Conservation (phyloP, 1,140 invertebrate genomes). For the Brachionus plicatilis region DNA sequence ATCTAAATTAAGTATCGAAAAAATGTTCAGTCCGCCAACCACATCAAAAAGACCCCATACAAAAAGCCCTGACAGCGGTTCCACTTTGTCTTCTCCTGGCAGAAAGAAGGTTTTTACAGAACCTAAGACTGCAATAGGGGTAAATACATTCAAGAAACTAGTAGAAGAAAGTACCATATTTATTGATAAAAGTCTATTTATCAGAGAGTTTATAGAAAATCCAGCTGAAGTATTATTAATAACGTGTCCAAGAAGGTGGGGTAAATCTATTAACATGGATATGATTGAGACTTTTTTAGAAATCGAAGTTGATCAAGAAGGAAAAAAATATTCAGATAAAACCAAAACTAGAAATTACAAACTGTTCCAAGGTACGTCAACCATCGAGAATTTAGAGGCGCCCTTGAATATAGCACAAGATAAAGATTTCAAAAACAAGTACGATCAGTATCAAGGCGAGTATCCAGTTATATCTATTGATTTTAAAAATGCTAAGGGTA, state of each 20-base stretch:
- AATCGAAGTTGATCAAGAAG: slow-evolving; percentile 8
- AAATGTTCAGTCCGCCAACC: neutral
- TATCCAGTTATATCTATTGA: slow-evolving; percentile 18
- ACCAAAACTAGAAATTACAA: slow-evolving; percentile 25
- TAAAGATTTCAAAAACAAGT: slow-evolving; percentile 4
- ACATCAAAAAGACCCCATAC: neutral
- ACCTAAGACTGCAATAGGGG: neutral
- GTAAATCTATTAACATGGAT: slow-evolving; percentile 33
- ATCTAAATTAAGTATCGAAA: neutral
- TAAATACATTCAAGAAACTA: neutral
- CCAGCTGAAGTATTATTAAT: slow-evolving; percentile 1
- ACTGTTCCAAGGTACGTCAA: neutral
- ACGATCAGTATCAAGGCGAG: neutral
- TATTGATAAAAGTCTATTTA: slow-evolving; percentile 3
- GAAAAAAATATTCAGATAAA: slow-evolving; percentile 27
- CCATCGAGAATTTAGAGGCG: neutral
- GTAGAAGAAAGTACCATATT: neutral
- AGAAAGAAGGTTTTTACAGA: neutral
- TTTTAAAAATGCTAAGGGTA: slow-evolving; percentile 6
- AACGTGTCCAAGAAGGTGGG: slow-evolving; percentile 1
- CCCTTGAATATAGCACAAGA: slow-evolving; percentile 1
- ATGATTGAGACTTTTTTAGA: slow-evolving; percentile 25
- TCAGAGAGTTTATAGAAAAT: neutral
- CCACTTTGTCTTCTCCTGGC: neutral
- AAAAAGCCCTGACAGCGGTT: neutral